Conservation (phyloP, 2,113 vertebrate species). For the Lamprotornis superbus region DNA sequence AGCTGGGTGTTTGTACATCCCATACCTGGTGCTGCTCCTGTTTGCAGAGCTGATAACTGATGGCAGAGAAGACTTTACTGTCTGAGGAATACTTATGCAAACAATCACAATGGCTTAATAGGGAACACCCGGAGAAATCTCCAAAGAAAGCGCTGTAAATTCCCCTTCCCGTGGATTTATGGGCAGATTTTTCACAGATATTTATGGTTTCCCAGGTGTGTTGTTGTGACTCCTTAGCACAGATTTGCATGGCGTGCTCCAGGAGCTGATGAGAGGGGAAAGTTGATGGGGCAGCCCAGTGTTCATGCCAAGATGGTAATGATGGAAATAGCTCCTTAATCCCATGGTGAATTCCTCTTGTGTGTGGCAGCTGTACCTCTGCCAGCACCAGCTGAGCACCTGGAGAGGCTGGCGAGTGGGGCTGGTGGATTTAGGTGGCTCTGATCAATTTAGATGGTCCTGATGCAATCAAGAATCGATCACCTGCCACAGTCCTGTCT, state of each 20-base stretch:
- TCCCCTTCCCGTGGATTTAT: constrained; percentile 35
- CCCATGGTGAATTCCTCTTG: not conserved
- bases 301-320: not conserved
- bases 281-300: not conserved
- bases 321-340: not conserved
- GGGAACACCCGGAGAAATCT: constrained; percentile 47
- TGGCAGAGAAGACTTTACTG: not conserved
- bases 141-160: constrained; percentile 42
- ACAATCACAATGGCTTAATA: constrained; percentile 44
- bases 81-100: constrained; percentile 62
- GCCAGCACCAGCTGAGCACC: not conserved
- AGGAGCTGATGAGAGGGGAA: not conserved
- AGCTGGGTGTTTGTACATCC: not conserved
- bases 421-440: not conserved
- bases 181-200: constrained; percentile 28
- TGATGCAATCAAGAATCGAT: not conserved
- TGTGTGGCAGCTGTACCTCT: accelerated
- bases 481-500: not conserved
- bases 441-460: not conserved
- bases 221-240: constrained; percentile 7
- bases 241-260: not conserved
- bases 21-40: not conserved
- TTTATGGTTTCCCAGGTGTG: constrained; percentile 38
- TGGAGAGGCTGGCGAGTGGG: accelerated
- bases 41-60: not conserved